Percentiles rank a stretch among this genome's conserved stretches.
These are phyloP conservation scores for Sander lucioperca DNA, from an alignment of 2,113 vertebrate genomes.

Conservation along the genomic window DNA sequence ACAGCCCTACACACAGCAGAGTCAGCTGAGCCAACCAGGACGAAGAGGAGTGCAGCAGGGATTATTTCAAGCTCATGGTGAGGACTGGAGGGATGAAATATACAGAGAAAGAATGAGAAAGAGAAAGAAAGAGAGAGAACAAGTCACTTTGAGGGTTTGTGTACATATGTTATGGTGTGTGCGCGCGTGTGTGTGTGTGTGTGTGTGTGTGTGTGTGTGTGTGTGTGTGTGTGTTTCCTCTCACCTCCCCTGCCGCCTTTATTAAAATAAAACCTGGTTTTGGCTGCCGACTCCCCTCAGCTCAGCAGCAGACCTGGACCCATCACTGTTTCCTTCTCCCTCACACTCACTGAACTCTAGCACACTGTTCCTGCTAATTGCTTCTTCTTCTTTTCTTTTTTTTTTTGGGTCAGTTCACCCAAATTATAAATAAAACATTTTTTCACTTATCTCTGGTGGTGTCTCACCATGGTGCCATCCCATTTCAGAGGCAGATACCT, in stretches of 20 bases:
- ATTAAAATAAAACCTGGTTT: constrained; percentile 51
- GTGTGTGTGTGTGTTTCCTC: neutral
- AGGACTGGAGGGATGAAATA: constrained; percentile 7
- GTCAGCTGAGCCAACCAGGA: constrained; percentile 37
- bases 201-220: neutral
- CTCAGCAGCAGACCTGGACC: constrained; percentile 60
- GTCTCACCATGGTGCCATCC: neutral
- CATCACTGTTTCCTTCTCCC: neutral
- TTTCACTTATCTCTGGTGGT: neutral
- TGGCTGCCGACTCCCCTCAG: constrained; percentile 32
- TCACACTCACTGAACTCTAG: constrained; percentile 14
- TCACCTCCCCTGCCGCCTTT: constrained; percentile 43
- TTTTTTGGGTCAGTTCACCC: neutral
- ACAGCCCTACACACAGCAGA: constrained; percentile 20
- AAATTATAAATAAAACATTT: constrained; percentile 20
- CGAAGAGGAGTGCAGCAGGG: constrained; percentile 30
- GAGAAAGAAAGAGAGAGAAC: constrained; percentile 10
- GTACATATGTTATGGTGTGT: neutral
- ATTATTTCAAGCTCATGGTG: constrained; percentile 28
- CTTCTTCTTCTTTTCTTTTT: constrained; percentile 2
- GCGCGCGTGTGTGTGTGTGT: constrained; percentile 6
- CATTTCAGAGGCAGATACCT: neutral
- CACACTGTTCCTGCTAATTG: constrained; percentile 50
- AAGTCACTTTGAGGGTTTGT: neutral
- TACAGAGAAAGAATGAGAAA: neutral